Conservation (phyloP, 2,888 invertebrate genomes). For the Lepeophtheirus nordmannii region DNA sequence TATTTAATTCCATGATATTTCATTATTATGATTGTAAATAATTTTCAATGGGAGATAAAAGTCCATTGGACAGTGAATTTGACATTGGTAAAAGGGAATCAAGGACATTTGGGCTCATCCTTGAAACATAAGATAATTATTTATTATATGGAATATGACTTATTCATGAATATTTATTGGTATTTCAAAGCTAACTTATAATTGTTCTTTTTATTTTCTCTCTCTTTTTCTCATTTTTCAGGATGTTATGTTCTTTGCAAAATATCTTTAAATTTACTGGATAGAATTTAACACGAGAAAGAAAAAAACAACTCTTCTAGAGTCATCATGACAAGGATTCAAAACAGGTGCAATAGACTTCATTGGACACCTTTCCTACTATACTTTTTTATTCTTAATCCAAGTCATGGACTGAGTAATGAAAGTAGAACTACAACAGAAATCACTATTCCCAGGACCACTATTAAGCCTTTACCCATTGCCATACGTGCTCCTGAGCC, state of each 20-base stretch:
- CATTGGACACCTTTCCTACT: not conserved
- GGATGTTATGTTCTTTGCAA: not conserved
- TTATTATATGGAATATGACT: no score
- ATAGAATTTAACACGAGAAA: not conserved
- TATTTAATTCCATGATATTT: no score
- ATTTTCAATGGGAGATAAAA: no score
- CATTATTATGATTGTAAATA: no score
- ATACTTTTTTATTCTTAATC: not conserved
- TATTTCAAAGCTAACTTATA: no score
- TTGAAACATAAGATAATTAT: no score
- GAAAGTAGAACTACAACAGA: not conserved
- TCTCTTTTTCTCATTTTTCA: not conserved
- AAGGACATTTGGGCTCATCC: no score
- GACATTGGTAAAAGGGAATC: no score
- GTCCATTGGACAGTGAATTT: no score
- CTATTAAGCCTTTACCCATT: not conserved
- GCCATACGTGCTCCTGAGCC: slow-evolving; percentile 8
- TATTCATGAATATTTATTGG: no score
- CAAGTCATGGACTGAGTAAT: not conserved
- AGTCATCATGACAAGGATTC: not conserved
- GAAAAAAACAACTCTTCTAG: not conserved
- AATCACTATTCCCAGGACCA: not conserved
- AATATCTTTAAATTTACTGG: not conserved
- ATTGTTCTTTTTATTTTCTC: not conserved
- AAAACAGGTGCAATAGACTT: not conserved